Percentiles rank a stretch among this genome's conserved stretches.
These are phyloP conservation scores for Cirrhinus mrigala DNA, from an alignment of 2,797 vertebrate genomes.

Conservation along the genomic window DNA sequence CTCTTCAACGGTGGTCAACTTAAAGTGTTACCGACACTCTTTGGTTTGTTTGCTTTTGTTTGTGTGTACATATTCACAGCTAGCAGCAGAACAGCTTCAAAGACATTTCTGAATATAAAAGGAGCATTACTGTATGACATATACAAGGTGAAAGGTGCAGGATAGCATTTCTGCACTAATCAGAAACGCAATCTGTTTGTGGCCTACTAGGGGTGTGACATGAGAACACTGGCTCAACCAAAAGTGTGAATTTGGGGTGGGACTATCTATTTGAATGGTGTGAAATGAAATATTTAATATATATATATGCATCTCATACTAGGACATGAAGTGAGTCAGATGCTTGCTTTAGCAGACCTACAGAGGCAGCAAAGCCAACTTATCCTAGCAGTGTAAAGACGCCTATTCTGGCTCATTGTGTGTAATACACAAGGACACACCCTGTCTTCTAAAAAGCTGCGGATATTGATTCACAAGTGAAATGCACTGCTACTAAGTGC, in stretches of 20 bases:
- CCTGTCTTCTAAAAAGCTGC: not conserved
- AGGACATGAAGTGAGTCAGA: not conserved
- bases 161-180: not conserved
- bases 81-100: not conserved
- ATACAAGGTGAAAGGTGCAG: not conserved
- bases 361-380: not conserved
- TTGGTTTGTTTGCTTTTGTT: slow-evolving; percentile 7
- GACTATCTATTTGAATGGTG: not conserved
- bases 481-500: not conserved
- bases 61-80: not conserved
- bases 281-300: not conserved
- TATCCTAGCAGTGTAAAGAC: not conserved
- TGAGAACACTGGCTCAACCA: not conserved
- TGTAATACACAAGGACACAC: not conserved
- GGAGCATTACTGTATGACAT: not conserved
- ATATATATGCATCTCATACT: slow-evolving; percentile 2
- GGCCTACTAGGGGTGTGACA: not conserved
- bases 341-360: not conserved
- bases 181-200: not conserved
- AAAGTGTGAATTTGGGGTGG: not conserved
- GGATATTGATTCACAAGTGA: slow-evolving; percentile 15
- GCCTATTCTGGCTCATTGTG: not conserved
- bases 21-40: not conserved
- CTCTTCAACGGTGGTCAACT: not conserved
- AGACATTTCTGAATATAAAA: not conserved